Base-by-base conservation (phyloP, 2,888 invertebrate species). In the Nymphalis urticae region DNA sequence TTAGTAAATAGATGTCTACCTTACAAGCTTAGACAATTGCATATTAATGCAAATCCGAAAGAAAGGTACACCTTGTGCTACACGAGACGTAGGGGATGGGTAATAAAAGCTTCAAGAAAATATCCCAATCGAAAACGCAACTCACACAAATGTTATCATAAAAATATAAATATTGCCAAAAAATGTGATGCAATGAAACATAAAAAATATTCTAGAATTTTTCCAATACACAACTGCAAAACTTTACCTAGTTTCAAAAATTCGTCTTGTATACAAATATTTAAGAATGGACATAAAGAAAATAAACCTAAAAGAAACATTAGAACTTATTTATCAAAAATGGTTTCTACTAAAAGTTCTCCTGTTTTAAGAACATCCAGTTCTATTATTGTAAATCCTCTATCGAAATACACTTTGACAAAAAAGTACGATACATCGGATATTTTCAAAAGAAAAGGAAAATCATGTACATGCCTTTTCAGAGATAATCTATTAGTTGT, bases 51-150 rank as follows among this genome's bases (percentile, higher is more conserved):
- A 56, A 27, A 19, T 51, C 48, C 47, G 36, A 24, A 60, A 51
- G 27, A 63, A 63, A 59, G n/a, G 36, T 21, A 84, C 63, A 75
- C 75, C 24, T 71, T 84, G 21, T 80, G 71, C 58, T 80, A 79
- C 74, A 72, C 75, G 17, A 64, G 70, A 4, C 71, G 75, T 13
- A 81, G 79, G 75, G 83, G 85, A 16, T 83, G 86, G 83, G 73
- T 83, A n/a, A 79, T 83, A 71, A 85, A 85, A 77, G 79, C 81
- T 27, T 42, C 75, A 66, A 72, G 61, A 24, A 72, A 63, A 63
- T 17, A 36, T n/a, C 21, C 19, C 10, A 60, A 64, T 6, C 27
- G 27, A 24, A 53, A 53, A 10, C 24, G 27, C 10, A 24, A 24
- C 24, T 53, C 27, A 27, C 53, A 53, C 21, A 53, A 16, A 53